Base-by-base conservation (phyloP, 2,113 vertebrate genomes). In the Lepus europaeus region DNA sequence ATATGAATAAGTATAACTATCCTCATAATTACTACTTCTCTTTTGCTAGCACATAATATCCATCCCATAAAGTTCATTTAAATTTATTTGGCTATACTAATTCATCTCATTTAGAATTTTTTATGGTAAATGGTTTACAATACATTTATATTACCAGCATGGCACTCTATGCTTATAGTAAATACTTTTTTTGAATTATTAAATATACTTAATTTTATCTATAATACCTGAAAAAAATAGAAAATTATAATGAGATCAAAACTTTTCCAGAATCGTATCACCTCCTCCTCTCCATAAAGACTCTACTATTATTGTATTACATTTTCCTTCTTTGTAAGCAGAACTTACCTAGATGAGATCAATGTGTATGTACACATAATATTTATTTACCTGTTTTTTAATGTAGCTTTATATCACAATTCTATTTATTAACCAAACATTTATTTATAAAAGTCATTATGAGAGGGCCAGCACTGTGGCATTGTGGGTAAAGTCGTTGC, bases 111-210 rank as follows among this genome's bases (percentile, higher is more conserved):
- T 11, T 25, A 56, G 56, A 76, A 63, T 56, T 85, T 87, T 27
- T 84, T 36, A 70, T 59, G 19, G 16, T 76, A 94, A 93, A 66
- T 79, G 39, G 39, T 85, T 66, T 90, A 27, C 59, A 86, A 74
- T 89, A 59, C 70, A 81, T 72, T 59, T 68, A 88, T 51, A 74
- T 78, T 79, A 39, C 9, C 74, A 10, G 3, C 9, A 79, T 83
- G 7, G 7, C 2, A 66, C 0, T 68, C 61, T 83, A 22, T 89
- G 3, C 11, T 90, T 70, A 89, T 0, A 39, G 74, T 73, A 51
- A 88, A 19, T 72, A 5, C 0, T 31, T 80, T 91, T 45, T 78
- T 27, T 11, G 68, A 13, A 51, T 49, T 29, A 81, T 39, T 94
- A 93, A 82, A 53, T 92, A 49, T 23, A 27, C 20, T 17, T 82